These are phyloP conservation scores for Nysson spinosus DNA, from an alignment of 2,888 invertebrate genomes.

Conservation along the genomic window DNA sequence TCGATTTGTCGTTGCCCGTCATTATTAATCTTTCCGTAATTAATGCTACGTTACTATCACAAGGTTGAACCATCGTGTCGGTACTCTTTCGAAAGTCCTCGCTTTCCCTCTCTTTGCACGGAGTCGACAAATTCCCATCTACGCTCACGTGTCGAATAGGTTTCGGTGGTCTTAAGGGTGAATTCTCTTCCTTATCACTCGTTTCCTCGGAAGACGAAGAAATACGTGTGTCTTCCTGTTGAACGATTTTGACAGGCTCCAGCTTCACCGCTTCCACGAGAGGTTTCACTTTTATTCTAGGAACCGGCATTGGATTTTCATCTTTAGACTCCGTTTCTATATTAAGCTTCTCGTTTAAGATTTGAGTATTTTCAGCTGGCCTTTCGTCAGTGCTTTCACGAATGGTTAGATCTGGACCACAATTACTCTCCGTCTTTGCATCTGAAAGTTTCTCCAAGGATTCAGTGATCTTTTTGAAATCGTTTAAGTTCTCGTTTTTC, in stretches of 20 bases:
- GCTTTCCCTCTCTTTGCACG: constrained; percentile 6
- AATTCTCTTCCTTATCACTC: constrained; percentile 16
- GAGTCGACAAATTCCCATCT: constrained; percentile 24
- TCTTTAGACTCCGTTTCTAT: neutral
- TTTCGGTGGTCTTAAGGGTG: constrained; percentile 21
- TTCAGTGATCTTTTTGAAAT: neutral
- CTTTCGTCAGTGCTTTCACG: neutral
- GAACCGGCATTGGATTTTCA: constrained; percentile 36
- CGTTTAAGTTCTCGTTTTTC: neutral
- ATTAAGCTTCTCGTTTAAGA: neutral
- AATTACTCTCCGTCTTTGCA: neutral
- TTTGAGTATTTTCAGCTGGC: neutral
- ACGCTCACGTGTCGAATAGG: constrained; percentile 27
- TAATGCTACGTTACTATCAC: constrained; percentile 44
- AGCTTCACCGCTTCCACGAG: constrained; percentile 6
- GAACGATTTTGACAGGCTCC: neutral
- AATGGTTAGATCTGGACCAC: neutral
- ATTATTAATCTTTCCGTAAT: constrained; percentile 45
- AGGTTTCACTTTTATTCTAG: constrained; percentile 24
- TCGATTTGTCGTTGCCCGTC: constrained; percentile 54
- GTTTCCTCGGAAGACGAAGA: constrained; percentile 5
- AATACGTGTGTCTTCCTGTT: constrained; percentile 2
- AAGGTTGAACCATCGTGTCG: constrained; percentile 24
- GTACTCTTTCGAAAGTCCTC: constrained; percentile 12
- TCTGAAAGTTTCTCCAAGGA: constrained; percentile 1